Evolutionary conservation across 2,113 vertebrate species (phyloP), one percentile per base, ranked within the genome.

Genomic region (Chaetodon trifascialis): DNA sequence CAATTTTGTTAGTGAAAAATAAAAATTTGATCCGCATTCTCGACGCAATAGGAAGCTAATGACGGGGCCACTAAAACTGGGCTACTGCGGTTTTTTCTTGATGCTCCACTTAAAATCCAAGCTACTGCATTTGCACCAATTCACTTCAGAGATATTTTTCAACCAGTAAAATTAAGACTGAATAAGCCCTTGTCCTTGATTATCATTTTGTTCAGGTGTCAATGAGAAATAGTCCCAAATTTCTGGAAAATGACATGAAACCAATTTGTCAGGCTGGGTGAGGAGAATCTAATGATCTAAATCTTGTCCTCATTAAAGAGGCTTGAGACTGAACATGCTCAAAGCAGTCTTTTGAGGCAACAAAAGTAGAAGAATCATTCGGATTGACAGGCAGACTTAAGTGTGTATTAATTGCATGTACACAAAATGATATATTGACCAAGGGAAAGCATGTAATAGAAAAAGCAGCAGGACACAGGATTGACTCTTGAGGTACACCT

Each of bases 401-500:
- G 25, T 46, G 44, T 25, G n/a, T 25, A n/a, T 80, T 59, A 52
- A 70, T 14, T 59, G 23, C 36, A 72, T 65, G 59, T n/a, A 30
- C 9, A 38, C 0, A 1, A 64, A 52, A 60, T 5, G 17, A 11
- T 14, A 34, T 71, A 15, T 25, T 38, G 23, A n/a, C 10, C 4
- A 54, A 11, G 11, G 11, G 65, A 0, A 19, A 40, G 30, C 0
- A 40, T 8, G 9, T 54, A 7, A 38, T 25, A 63, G 21, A 40
- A 9, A 75, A 58, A 21, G 25, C 0, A 59, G 34, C 1, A 17
- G 63, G 55, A 11, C 59, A 25, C 10, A 49, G 6, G 15, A 75
- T 55, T 0, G 1, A 71, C n/a, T 49, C 74, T n/a, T 86, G 75
- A 70, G 75, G 75, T 59, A 59, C 64, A 71, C 51, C 36, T 1